These are phyloP conservation scores for Aphaenogaster floridana DNA, from an alignment of 1,140 invertebrate genomes.

Conservation along the genomic window DNA sequence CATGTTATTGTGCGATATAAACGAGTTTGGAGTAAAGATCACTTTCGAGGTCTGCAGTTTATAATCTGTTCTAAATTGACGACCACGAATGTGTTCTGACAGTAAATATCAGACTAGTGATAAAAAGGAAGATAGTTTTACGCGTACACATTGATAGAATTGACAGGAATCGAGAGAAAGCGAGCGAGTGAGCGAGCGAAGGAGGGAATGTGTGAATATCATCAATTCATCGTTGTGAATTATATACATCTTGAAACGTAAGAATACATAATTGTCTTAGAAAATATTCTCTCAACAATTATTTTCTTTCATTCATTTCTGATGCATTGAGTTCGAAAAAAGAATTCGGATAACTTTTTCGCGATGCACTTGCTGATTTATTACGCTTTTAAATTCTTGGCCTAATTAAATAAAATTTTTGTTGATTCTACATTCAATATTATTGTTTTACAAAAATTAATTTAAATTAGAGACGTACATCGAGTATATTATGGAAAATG, in stretches of 20 bases:
- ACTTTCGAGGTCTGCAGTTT: constrained; percentile 73
- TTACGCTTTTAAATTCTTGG: constrained; percentile 47
- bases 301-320: constrained; percentile 39
- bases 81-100: constrained; percentile 70
- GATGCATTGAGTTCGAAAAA: neutral
- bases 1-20: constrained; percentile 78
- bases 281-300: constrained; percentile 35
- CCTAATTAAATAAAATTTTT: constrained; percentile 39
- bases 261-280: constrained; percentile 65
- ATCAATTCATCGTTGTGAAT: constrained; percentile 68
- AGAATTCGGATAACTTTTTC: constrained; percentile 32
- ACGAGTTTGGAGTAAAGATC: constrained; percentile 77
- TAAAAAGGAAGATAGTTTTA: constrained; percentile 66
- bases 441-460: neutral
- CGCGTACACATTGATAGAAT: constrained; percentile 61
- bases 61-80: constrained; percentile 74
- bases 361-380: constrained; percentile 20
- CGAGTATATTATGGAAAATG: constrained; percentile 25
- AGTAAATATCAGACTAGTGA: constrained; percentile 66
- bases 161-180: constrained; percentile 55
- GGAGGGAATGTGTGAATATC: constrained; percentile 20
- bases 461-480: constrained; percentile 24
- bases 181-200: constrained; percentile 39
- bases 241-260: constrained; percentile 63
- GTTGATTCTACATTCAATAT: neutral